A percentile compares a stretch with the other conserved stretches of the same genome.
Conservation (phyloP, 2,797 vertebrate species). For the Crocodylus rhombifer region DNA sequence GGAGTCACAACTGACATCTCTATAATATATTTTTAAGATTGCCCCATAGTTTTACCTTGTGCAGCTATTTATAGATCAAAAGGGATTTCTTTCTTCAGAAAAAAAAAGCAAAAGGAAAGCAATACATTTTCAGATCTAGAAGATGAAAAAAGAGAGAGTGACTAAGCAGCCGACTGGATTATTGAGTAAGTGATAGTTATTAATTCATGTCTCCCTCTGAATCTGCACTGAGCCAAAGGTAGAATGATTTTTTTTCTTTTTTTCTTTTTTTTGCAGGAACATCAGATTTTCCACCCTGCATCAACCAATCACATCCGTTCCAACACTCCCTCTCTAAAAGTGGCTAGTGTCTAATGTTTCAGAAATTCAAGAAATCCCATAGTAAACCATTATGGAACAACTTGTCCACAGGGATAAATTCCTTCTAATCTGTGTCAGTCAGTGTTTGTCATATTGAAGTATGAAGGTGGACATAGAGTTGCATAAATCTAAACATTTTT, state of each 20-base stretch:
- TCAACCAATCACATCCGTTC: rapidly evolving
- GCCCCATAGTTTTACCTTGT: conserved; percentile 53
- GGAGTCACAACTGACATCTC: conserved; percentile 10
- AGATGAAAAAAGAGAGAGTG: neutral
- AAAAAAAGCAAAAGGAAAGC: conserved; percentile 22
- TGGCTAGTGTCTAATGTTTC: neutral
- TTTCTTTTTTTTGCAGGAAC: neutral
- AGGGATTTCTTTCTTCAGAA: conserved; percentile 48
- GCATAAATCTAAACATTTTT: neutral
- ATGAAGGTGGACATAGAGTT: neutral
- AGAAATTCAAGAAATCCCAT: neutral
- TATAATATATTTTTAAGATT: conserved; percentile 65
- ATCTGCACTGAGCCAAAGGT: neutral
- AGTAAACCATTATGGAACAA: neutral
- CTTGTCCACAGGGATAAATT: neutral
- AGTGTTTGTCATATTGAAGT: neutral
- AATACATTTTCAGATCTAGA: conserved; percentile 37
- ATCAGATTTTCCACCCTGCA: neutral
- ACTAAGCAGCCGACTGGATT: conserved; percentile 47
- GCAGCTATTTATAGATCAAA: conserved; percentile 76
- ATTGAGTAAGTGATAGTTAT: conserved; percentile 1
- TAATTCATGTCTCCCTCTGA: conserved; percentile 1
- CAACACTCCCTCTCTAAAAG: neutral
- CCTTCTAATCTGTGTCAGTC: neutral
- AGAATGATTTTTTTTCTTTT: neutral